A percentile compares a stretch with the other conserved stretches of the same genome.
These are phyloP conservation scores for Xestia rhomboidea DNA, from an alignment of 2,888 invertebrate genomes.

Conservation along the genomic window DNA sequence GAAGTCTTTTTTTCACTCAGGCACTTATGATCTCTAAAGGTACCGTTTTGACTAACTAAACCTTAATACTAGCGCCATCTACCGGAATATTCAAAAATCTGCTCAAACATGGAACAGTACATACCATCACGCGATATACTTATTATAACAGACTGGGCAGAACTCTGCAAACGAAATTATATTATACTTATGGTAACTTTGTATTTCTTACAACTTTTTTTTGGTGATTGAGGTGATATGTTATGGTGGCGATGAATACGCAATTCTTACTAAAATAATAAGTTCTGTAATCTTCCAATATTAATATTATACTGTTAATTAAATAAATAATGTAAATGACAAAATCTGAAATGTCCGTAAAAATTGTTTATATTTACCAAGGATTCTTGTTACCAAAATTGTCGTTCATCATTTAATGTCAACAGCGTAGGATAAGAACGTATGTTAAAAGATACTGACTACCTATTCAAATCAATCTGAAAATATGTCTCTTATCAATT, in stretches of 20 bases:
- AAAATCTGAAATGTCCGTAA: neutral
- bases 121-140: conserved; percentile 27
- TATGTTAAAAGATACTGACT: neutral
- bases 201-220: neutral
- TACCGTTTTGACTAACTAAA: neutral
- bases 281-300: conserved; percentile 17
- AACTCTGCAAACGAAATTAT: conserved; percentile 28
- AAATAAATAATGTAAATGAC: conserved; percentile 2
- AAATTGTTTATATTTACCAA: neutral
- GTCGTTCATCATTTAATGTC: conserved; percentile 3
- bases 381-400: neutral
- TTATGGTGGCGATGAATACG: neutral
- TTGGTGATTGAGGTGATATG: neutral
- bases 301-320: neutral
- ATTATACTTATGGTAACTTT: conserved; percentile 4
- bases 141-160: conserved; percentile 35
- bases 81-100: conserved; percentile 20
- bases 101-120: conserved; percentile 51
- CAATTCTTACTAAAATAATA: neutral
- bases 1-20: neutral
- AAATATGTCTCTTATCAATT: neutral
- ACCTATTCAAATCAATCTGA: neutral
- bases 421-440: neutral
- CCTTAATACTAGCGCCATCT: conserved; percentile 23
- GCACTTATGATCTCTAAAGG: neutral